phyloP scores from a whole-genome alignment of 2,113 vertebrate species.

The Gadus chalcogrammus region DNA sequence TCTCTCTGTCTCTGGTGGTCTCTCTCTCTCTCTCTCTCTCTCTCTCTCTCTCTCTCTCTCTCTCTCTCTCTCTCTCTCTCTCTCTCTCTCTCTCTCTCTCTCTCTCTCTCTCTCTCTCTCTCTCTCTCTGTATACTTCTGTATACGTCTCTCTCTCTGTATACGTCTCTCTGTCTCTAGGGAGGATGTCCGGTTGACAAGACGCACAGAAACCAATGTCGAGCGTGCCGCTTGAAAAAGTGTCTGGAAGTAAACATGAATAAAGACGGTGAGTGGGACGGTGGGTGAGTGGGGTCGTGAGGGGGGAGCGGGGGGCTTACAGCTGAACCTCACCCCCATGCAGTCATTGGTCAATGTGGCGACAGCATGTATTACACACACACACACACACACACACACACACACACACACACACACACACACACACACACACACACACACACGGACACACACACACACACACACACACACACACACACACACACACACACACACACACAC shows the following conservation, averaged over 20 bases:
- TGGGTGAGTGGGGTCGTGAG: too few species aligned
- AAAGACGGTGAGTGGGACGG: constrained; percentile 87
- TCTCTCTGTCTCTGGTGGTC: background rate
- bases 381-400: too few species aligned
- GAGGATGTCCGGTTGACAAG: constrained; percentile 97
- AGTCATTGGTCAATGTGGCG: too few species aligned
- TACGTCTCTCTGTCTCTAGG: constrained; percentile 66
- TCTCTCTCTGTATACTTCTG: background rate
- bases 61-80: background rate
- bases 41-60: constrained; percentile 7
- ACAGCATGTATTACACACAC: too few species aligned
- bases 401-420: too few species aligned
- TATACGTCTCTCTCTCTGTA: background rate
- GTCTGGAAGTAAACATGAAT: constrained; percentile 99
- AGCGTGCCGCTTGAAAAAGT: constrained; percentile 97
- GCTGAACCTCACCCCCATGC: too few species aligned
- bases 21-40: background rate
- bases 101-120: constrained; percentile 14
- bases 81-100: background rate
- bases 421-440: too few species aligned
- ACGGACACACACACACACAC: too few species aligned
- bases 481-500: too few species aligned
- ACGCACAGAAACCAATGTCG: constrained; percentile 98
- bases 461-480: too few species aligned
- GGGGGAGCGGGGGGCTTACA: too few species aligned